Evolutionary conservation across 2,888 invertebrate species (phyloP).

Genomic region (Acleris holmiana): DNA sequence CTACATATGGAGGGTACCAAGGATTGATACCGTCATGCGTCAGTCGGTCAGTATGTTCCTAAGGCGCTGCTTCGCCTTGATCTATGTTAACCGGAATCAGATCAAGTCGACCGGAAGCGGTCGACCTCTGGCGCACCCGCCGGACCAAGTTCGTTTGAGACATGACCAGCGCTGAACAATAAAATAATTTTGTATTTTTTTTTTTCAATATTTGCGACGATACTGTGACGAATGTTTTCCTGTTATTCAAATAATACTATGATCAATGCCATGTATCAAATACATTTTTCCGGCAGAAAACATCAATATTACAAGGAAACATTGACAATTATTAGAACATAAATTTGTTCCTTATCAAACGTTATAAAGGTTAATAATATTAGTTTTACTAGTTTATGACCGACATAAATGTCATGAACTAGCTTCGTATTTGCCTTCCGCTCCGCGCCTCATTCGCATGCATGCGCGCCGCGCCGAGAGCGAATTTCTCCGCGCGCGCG

Average conservation of each 20-base stretch:
- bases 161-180: conserved; percentile 1
- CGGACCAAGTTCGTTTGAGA: conserved; percentile 15
- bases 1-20: too few species aligned
- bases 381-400: background rate
- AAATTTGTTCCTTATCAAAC: background rate
- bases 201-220: background rate
- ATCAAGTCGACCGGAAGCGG: conserved; percentile 23
- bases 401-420: conserved; percentile 6
- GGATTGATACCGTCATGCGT: too few species aligned
- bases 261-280: too few species aligned
- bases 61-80: conserved; percentile 21
- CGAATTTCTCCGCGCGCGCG: conserved; percentile 56
- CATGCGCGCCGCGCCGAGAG: conserved; percentile 41
- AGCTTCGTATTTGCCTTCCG: conserved; percentile 46
- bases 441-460: conserved; percentile 50
- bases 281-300: too few species aligned
- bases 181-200: conserved; percentile 2
- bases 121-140: conserved; percentile 23
- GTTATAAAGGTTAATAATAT: background rate
- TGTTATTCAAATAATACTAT: too few species aligned
- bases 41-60: background rate
- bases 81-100: conserved; percentile 31
- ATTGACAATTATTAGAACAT: background rate
- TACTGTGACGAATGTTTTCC: background rate
- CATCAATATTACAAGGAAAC: too few species aligned